Conservation (phyloP, 2,113 vertebrate genomes). For the Orientallactaga bullata region DNA sequence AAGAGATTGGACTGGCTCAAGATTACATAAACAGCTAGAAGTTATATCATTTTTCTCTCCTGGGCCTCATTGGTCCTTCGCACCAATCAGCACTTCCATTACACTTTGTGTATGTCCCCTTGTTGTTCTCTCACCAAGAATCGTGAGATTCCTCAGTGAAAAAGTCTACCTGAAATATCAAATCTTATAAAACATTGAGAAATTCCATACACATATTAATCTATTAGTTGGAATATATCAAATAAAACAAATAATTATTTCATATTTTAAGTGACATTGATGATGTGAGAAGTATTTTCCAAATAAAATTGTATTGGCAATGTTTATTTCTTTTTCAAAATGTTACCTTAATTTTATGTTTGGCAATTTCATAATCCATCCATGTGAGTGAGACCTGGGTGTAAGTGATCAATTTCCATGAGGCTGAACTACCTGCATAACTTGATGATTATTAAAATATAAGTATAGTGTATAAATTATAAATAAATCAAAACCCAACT, state of each 20-base stretch:
- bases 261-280: background rate
- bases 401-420: background rate
- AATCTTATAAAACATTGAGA: background rate
- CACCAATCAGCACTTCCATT: fast-evolving
- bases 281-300: background rate
- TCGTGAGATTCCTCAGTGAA: background rate
- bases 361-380: background rate
- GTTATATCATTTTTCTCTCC: background rate
- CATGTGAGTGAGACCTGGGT: background rate
- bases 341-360: no score
- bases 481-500: background rate
- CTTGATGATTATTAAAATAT: background rate
- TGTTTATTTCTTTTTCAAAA: no score
- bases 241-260: background rate
- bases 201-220: background rate
- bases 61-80: fast-evolving
- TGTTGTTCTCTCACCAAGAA: background rate
- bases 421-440: background rate
- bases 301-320: background rate
- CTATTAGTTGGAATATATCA: background rate
- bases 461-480: background rate
- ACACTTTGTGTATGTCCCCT: background rate
- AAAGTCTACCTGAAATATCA: background rate
- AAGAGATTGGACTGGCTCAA: background rate
- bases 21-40: background rate